Conservation (phyloP, 1,140 invertebrate genomes). For the Monomorium pharaonis region DNA sequence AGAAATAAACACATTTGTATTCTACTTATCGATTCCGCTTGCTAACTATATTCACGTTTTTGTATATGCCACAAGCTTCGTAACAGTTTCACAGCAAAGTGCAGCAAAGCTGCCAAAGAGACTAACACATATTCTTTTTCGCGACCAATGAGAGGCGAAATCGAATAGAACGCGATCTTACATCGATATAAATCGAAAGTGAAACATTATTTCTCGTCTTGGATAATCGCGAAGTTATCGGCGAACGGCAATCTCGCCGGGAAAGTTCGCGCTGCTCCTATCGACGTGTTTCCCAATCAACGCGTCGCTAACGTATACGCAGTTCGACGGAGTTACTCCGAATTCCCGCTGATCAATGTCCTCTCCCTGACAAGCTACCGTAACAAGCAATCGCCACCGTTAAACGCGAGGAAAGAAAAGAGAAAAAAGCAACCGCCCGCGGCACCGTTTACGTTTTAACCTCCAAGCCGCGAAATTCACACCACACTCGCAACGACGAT, state of each 20-base stretch:
- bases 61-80: too few relatives aligned
- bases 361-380: background rate
- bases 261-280: background rate
- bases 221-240: background rate
- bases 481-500: background rate
- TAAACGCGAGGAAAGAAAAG: background rate
- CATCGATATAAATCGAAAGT: slow-evolving; percentile 8
- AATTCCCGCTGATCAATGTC: slow-evolving; percentile 51
- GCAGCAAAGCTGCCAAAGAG: background rate
- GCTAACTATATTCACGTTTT: too few relatives aligned
- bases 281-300: background rate
- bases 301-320: background rate
- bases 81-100: too few relatives aligned
- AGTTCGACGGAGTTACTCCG: background rate
- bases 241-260: background rate
- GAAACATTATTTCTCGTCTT: background rate
- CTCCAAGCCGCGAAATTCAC: slow-evolving; percentile 54
- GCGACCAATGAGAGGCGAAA: background rate
- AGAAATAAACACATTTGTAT: too few relatives aligned
- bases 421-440: background rate
- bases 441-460: slow-evolving; percentile 57
- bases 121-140: too few relatives aligned
- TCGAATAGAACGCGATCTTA: background rate
- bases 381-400: background rate
- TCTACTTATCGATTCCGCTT: too few relatives aligned